Conservation (phyloP, 2,888 invertebrate species). For the Carabus problematicus region DNA sequence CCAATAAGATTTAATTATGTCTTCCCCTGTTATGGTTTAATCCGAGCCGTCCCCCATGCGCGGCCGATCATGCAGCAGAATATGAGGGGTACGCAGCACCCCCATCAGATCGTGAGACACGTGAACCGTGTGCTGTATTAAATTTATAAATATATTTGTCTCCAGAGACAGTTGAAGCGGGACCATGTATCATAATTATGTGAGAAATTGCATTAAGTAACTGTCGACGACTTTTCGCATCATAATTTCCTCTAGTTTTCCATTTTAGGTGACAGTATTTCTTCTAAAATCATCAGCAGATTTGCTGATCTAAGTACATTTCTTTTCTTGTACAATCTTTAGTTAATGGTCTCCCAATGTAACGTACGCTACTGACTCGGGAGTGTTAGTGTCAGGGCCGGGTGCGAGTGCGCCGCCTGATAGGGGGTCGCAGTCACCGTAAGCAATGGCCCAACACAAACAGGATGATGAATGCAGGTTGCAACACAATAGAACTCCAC, state of each 20-base stretch:
- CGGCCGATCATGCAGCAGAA: neutral
- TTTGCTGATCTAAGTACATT: too few relatives aligned
- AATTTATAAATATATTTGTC: slow-evolving; percentile 42
- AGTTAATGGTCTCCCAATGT: too few relatives aligned
- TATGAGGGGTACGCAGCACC: neutral
- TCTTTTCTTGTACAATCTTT: too few relatives aligned
- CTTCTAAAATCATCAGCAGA: too few relatives aligned
- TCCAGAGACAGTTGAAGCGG: slow-evolving; percentile 26
- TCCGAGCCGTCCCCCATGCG: slow-evolving; percentile 12
- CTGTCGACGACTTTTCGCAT: slow-evolving; percentile 25
- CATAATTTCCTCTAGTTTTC: slow-evolving; percentile 36
- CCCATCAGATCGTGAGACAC: neutral
- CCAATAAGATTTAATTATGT: slow-evolving; percentile 40
- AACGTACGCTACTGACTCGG: too few relatives aligned
- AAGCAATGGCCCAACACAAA: slow-evolving; percentile 41
- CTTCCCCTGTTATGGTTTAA: slow-evolving; percentile 38
- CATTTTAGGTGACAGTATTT: slow-evolving; percentile 24
- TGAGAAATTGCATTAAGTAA: slow-evolving; percentile 30
- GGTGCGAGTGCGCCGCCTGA: too few relatives aligned
- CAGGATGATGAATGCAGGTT: slow-evolving; percentile 37
- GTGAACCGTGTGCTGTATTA: slow-evolving; percentile 18
- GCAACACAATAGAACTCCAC: slow-evolving; percentile 23
- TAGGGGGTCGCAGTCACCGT: slow-evolving; percentile 7
- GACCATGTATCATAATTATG: slow-evolving; percentile 39
- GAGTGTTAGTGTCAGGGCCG: too few relatives aligned